Evolutionary conservation across 2,797 vertebrate species (phyloP).

Genomic region (Alca torda): DNA sequence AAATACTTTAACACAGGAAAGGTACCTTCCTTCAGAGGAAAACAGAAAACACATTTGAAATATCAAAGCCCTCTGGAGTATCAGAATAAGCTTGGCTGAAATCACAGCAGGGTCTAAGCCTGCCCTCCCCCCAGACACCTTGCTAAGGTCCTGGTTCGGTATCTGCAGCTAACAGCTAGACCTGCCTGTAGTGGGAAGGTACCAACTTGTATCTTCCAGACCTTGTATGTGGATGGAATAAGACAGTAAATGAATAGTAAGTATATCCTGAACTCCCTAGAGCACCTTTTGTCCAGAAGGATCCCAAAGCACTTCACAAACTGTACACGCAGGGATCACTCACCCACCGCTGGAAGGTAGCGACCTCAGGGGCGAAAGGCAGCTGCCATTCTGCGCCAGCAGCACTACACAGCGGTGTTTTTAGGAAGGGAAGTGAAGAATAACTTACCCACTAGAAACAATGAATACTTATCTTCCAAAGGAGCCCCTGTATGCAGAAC

Average conservation of each 20-base stretch:
- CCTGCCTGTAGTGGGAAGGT: background rate
- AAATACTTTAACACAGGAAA: background rate
- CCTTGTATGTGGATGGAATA: background rate
- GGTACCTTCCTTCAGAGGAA: background rate
- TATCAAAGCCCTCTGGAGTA: background rate
- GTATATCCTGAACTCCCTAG: background rate
- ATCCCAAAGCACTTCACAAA: constrained; percentile 34
- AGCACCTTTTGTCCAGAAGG: constrained; percentile 25
- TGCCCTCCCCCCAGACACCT: background rate
- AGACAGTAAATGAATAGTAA: background rate
- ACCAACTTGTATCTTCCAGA: background rate
- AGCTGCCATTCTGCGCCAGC: constrained; percentile 60
- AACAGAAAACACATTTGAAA: background rate
- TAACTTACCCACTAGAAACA: constrained; percentile 44
- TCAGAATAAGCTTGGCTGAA: background rate
- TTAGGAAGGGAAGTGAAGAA: constrained; percentile 57
- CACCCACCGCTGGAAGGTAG: constrained; percentile 61
- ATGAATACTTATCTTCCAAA: constrained; percentile 37
- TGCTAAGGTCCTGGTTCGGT: background rate
- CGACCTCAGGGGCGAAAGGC: constrained; percentile 31
- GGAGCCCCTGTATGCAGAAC: background rate
- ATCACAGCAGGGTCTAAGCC: background rate
- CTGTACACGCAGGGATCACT: constrained; percentile 11
- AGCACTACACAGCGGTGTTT: constrained; percentile 52
- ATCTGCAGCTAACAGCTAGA: background rate